phyloP scores from a whole-genome alignment of 2,113 vertebrate species.

The Pseudopipra pipra region DNA sequence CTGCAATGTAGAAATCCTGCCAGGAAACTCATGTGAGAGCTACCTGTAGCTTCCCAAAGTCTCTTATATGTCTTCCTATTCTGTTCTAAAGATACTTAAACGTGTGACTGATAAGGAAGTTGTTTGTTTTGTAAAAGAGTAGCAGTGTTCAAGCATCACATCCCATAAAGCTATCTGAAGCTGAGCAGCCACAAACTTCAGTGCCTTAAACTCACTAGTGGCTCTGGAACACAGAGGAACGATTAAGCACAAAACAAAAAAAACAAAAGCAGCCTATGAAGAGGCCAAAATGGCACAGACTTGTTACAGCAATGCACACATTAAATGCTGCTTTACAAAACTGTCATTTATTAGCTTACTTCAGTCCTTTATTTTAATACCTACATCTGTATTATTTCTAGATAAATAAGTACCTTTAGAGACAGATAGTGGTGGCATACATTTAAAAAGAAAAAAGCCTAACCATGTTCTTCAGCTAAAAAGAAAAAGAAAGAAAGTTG shows the following conservation, averaged over 20 bases:
- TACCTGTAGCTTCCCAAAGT: neutral
- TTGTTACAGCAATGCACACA: neutral
- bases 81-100: neutral
- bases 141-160: neutral
- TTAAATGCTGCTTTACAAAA: neutral
- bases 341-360: neutral
- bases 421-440: neutral
- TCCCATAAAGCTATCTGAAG: neutral
- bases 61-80: neutral
- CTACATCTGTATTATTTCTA: neutral
- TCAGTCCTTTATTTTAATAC: neutral
- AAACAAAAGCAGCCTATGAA: neutral
- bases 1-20: neutral
- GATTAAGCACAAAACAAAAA: neutral
- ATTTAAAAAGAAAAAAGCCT: neutral
- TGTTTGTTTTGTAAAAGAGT: neutral
- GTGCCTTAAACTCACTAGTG: neutral
- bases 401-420: neutral
- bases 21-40: neutral
- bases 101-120: neutral
- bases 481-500: neutral
- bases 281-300: neutral
- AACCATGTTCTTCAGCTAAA: neutral
- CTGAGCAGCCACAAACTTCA: neutral
- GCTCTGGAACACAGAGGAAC: neutral